phyloP scores from a whole-genome alignment of 2,888 invertebrate genomes.

The Parascotia fuliginaria region DNA sequence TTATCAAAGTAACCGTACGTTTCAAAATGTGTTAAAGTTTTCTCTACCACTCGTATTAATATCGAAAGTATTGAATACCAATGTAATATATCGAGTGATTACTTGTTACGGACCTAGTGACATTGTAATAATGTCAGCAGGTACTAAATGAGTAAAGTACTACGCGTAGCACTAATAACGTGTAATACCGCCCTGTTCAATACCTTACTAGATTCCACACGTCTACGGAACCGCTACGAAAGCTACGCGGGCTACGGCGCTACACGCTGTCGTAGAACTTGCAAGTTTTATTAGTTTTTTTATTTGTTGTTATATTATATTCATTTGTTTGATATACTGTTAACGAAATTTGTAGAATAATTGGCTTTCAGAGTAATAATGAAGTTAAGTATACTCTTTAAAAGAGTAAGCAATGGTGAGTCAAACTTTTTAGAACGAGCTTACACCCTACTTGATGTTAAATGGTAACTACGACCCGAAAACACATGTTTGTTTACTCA shows the following conservation, averaged over 20 bases:
- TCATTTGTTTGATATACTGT: neutral
- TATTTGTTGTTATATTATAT: neutral
- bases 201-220: slow-evolving; percentile 11
- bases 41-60: no score
- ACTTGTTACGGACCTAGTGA: neutral
- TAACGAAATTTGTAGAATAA: no score
- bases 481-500: no score
- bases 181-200: slow-evolving; percentile 1
- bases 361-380: no score
- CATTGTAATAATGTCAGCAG: neutral
- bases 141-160: neutral
- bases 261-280: slow-evolving; percentile 8
- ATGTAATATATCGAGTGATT: neutral
- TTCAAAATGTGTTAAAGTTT: no score
- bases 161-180: neutral
- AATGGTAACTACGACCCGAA: no score
- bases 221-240: slow-evolving; percentile 5
- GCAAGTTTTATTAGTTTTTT: neutral
- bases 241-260: slow-evolving; percentile 16
- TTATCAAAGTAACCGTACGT: neutral
- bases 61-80: no score
- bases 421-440: no score
- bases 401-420: no score
- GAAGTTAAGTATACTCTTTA: no score
- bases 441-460: no score